Evolutionary conservation across 2,888 invertebrate species (phyloP).

Genomic region (Sarcophaga variegata): DNA sequence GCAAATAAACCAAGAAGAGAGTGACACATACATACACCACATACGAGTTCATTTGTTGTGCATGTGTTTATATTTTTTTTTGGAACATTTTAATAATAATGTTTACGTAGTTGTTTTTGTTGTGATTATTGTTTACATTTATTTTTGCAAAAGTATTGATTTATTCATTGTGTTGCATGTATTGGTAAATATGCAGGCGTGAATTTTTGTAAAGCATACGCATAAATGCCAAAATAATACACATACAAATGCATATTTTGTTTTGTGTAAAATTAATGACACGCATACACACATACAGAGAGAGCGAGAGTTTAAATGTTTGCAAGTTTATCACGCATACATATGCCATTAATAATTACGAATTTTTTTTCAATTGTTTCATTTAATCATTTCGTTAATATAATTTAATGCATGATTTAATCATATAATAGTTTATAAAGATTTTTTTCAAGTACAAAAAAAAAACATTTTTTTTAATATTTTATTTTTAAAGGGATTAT

Average conservation of each 20-base stretch:
- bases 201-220: not conserved
- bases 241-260: not conserved
- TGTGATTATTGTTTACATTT: not conserved
- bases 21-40: not conserved
- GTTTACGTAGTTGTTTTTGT: no score
- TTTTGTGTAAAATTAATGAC: not conserved
- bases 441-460: not conserved
- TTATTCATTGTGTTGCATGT: not conserved
- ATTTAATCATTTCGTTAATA: conserved; percentile 36
- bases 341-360: not conserved
- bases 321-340: no score
- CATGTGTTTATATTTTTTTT: no score
- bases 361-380: conserved; percentile 27
- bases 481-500: conserved; percentile 35
- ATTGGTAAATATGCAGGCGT: conserved; percentile 49
- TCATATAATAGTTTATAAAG: no score
- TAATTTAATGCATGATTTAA: conserved; percentile 71
- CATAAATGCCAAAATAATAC: not conserved
- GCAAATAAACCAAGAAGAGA: not conserved
- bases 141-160: not conserved
- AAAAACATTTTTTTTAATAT: conserved; percentile 33
- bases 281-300: not conserved
- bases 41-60: no score
- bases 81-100: no score
- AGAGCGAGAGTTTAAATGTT: no score